Base-by-base conservation (phyloP, 23 tunicate species). In the Phallusia fumigata region DNA sequence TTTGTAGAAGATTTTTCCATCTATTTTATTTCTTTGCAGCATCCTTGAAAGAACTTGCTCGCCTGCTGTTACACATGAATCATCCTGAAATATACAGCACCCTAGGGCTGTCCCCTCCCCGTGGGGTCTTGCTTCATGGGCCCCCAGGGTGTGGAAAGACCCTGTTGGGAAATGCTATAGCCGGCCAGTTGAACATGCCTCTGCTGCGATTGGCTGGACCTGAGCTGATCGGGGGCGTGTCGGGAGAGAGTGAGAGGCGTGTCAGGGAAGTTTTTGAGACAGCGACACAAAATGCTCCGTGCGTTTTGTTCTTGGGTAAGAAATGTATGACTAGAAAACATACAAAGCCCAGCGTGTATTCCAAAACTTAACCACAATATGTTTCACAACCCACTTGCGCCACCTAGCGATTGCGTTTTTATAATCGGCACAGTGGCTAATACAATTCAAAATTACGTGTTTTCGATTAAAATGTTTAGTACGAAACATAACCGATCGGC, bases 81-180 rank as follows among this genome's bases (percentile, higher is more conserved):
- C 92, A 87, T 52, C 97, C 92, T 2, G 92, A 88, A 45, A 75
- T 92, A 0, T 87, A 92, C 78, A 76, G 44, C 50, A 79, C 88
- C 32, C 86, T 92, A 31, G 97, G 97, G 12, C 92, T 92, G 65
- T 51, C 84, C 44, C 97, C 97, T 5, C 97, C 97, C 0, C 80
- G 98, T 22, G 98, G 98, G 18, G 65, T 95, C 45, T 69, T 95
- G 45, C 83, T 95, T 26, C 88, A 95, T 73, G 98, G 98, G 35
- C 81, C 81, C 35, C 81, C 81, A 19, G 81, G 81, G 28, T 77
- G 81, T 77, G 81, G 81, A 1, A 95, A 95, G 73, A 80, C 98
- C 19, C 83, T 89, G 21, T 85, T 95, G 16, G 95, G 96, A 0
- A 80, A 77, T 21, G 95, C 95, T 15, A 80, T 90, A 19, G 98